Evolutionary conservation across 2,888 invertebrate genomes (phyloP).

Genomic region (Sylvicola cinctus): DNA sequence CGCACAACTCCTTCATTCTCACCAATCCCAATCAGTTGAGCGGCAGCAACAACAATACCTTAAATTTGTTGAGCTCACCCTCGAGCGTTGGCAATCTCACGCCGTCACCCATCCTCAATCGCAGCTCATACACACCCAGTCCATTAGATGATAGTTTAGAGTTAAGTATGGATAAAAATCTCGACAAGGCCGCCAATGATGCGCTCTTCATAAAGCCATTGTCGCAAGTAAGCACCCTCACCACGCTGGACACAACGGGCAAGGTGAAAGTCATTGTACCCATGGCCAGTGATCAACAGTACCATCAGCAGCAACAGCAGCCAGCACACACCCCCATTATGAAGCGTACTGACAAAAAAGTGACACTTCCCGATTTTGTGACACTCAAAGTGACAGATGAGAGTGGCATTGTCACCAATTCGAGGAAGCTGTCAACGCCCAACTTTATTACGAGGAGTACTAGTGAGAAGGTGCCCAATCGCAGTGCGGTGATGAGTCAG

Average conservation of each 20-base stretch:
- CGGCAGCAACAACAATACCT: constrained; percentile 14
- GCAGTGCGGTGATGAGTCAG: constrained; percentile 68
- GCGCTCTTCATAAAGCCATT: constrained; percentile 47
- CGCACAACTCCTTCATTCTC: constrained; percentile 23
- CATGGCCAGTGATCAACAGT: constrained; percentile 20
- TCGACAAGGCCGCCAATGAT: constrained; percentile 26
- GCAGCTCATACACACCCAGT: constrained; percentile 19
- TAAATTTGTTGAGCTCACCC: constrained; percentile 19
- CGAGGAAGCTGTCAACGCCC: constrained; percentile 29
- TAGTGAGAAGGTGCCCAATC: constrained; percentile 68
- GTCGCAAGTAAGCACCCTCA: constrained; percentile 38
- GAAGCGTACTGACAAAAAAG: constrained; percentile 9
- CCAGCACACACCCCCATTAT: constrained; percentile 14
- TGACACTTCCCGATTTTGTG: constrained; percentile 23
- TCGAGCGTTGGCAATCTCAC: constrained; percentile 15
- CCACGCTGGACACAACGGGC: constrained; percentile 38
- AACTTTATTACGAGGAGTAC: constrained; percentile 55
- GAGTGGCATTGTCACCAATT: constrained; percentile 24
- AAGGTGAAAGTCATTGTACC: constrained; percentile 40
- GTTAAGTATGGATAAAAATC: constrained; percentile 18
- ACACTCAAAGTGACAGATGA: constrained; percentile 35
- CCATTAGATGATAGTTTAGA: constrained; percentile 15
- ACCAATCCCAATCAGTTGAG: constrained; percentile 20
- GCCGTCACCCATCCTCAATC: constrained; percentile 21
- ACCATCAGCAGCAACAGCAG: constrained; percentile 14